These are phyloP conservation scores for Masticophis lateralis DNA, from an alignment of 2,797 vertebrate genomes.

Conservation along the genomic window DNA sequence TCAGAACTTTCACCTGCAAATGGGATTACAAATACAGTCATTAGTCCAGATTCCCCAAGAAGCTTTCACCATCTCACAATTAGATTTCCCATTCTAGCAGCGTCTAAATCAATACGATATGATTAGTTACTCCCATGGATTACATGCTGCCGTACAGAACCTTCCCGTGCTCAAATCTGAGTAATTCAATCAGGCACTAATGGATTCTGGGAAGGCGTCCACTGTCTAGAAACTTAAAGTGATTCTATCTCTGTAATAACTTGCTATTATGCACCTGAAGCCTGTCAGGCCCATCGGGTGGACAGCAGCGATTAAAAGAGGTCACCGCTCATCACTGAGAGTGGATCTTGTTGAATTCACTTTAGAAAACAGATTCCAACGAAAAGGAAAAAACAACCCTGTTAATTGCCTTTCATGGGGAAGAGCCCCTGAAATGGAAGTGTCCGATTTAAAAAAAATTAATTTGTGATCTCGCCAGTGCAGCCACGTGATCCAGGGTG, in stretches of 20 bases:
- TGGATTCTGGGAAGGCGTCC: conserved; percentile 74
- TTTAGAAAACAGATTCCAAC: conserved; percentile 58
- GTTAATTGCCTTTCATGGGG: conserved; percentile 41
- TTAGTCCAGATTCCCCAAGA: conserved; percentile 77
- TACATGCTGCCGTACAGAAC: conserved; percentile 75
- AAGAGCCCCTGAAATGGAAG: conserved; percentile 46
- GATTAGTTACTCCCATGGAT: conserved; percentile 76
- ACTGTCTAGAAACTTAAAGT: conserved; percentile 74
- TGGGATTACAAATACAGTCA: conserved; percentile 77
- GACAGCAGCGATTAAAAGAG: conserved; percentile 70
- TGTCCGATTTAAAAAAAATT: neutral
- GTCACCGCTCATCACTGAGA: conserved; percentile 68
- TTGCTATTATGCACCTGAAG: conserved; percentile 73
- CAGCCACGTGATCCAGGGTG: too few relatives aligned
- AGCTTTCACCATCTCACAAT: conserved; percentile 77
- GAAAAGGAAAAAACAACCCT: conserved; percentile 12
- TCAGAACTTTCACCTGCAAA: conserved; percentile 77
- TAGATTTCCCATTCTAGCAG: conserved; percentile 78
- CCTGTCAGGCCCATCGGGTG: conserved; percentile 66
- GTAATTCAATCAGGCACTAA: conserved; percentile 82
- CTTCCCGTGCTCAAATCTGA: conserved; percentile 73
- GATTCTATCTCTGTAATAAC: conserved; percentile 70
- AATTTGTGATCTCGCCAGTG: too few relatives aligned
- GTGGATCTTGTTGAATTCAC: conserved; percentile 56
- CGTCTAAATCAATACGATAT: conserved; percentile 81